Percentiles rank a stretch among this genome's conserved stretches.
Conservation (phyloP, 2,888 invertebrate genomes). For the Chalcis sispes region DNA sequence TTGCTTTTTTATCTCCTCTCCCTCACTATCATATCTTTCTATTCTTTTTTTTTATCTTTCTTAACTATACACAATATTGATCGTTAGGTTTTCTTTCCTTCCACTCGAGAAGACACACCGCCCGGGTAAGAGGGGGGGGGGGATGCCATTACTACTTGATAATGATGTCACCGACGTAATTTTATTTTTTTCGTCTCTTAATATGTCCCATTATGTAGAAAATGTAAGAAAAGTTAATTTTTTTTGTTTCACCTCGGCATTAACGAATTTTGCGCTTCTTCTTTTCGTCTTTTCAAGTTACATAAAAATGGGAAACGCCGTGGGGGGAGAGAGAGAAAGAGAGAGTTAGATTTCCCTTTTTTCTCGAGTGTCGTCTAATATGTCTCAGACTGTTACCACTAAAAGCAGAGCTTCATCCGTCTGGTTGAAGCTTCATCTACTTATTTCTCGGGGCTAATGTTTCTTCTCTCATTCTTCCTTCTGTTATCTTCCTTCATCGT, state of each 20-base stretch:
- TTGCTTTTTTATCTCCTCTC: too few relatives aligned
- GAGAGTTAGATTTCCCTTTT: too few relatives aligned
- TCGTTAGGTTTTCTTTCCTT: background rate
- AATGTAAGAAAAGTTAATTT: background rate
- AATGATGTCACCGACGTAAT: background rate
- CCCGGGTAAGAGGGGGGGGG: too few relatives aligned
- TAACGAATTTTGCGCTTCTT: background rate
- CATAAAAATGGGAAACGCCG: background rate
- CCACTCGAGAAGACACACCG: background rate
- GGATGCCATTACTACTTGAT: too few relatives aligned
- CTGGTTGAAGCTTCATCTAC: background rate
- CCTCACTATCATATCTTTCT: too few relatives aligned
- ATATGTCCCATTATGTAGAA: background rate
- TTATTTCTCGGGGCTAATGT: background rate
- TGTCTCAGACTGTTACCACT: slow-evolving; percentile 11
- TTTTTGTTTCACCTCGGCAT: background rate
- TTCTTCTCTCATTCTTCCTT: background rate
- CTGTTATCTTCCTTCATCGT: background rate
- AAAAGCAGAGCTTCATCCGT: background rate
- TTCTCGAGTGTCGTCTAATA: background rate
- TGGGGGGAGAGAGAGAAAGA: background rate
- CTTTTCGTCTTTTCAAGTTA: background rate
- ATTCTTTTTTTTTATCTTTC: too few relatives aligned
- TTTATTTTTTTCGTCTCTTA: background rate
- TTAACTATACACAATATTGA: background rate